Evolutionary conservation across 2,113 vertebrate genomes (phyloP).

Genomic region (Gallinago paraguaiae): DNA sequence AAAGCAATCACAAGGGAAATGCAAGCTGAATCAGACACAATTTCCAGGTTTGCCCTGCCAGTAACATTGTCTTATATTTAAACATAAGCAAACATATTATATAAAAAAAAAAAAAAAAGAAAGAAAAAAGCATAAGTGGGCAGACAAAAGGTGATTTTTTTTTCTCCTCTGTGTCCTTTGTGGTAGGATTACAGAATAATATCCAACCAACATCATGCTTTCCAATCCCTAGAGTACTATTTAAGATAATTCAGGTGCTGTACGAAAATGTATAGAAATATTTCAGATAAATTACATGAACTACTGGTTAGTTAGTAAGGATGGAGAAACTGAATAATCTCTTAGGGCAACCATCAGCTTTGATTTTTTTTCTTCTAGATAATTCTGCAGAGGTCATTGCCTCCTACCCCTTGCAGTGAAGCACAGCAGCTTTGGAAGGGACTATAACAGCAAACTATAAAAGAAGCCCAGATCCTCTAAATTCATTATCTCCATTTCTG

Average conservation of each 20-base stretch:
- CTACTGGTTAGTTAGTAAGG: background rate
- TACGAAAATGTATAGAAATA: background rate
- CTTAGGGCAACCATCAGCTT: background rate
- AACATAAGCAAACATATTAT: background rate
- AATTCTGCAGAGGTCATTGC: background rate
- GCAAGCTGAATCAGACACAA: background rate
- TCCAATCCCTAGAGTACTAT: background rate
- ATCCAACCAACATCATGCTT: background rate
- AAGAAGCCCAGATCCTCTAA: background rate
- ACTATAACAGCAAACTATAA: background rate
- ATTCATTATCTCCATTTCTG: constrained; percentile 1
- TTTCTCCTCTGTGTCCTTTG: background rate
- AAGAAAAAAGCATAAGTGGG: background rate
- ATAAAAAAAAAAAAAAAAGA: no score
- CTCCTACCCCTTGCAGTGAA: background rate
- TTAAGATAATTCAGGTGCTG: background rate
- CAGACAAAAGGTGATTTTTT: background rate
- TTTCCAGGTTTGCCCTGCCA: background rate
- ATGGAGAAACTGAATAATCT: background rate
- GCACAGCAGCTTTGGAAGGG: background rate
- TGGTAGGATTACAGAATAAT: background rate
- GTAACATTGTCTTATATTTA: background rate
- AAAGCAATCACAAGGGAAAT: background rate
- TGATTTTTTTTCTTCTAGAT: constrained; percentile 21
- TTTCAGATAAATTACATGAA: background rate